Evolutionary conservation across 92 coral and sea anemone genomes (phyloP).

Genomic region (Meandrina meandrites): DNA sequence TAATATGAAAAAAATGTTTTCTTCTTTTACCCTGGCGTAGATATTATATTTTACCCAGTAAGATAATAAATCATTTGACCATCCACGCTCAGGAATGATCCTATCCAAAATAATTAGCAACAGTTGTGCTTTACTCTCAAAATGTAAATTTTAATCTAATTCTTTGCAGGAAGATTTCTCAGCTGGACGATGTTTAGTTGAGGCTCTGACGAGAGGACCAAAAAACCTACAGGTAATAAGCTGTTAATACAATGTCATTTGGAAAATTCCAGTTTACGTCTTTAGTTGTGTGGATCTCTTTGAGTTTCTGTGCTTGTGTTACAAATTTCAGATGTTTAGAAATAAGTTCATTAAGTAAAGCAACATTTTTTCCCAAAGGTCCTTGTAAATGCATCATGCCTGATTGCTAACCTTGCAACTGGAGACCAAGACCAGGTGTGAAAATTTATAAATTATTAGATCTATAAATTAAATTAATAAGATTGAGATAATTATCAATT

Average conservation of each 20-base stretch:
- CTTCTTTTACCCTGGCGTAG: background rate
- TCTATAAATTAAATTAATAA: no score
- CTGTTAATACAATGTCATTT: background rate
- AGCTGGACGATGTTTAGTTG: conserved; percentile 89
- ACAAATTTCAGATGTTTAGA: background rate
- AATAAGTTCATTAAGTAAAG: background rate
- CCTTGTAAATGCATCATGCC: conserved; percentile 88
- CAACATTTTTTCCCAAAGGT: conserved; percentile 56
- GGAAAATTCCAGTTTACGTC: background rate
- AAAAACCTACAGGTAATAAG: conserved; percentile 91
- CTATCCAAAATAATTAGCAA: background rate
- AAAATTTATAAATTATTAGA: background rate
- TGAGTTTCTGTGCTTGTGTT: background rate
- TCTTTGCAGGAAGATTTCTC: conserved; percentile 89
- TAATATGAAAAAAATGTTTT: no score
- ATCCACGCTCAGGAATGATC: background rate
- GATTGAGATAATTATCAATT: no score
- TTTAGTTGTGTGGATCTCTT: no score
- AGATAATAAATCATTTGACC: background rate
- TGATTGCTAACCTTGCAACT: conserved; percentile 94
- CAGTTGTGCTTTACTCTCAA: no score
- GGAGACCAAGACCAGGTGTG: conserved; percentile 93
- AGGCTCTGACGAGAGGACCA: conserved; percentile 78
- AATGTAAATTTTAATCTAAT: background rate
- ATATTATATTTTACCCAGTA: background rate